phyloP scores from a whole-genome alignment of 2,113 vertebrate genomes.

The Sorex fumeus region DNA sequence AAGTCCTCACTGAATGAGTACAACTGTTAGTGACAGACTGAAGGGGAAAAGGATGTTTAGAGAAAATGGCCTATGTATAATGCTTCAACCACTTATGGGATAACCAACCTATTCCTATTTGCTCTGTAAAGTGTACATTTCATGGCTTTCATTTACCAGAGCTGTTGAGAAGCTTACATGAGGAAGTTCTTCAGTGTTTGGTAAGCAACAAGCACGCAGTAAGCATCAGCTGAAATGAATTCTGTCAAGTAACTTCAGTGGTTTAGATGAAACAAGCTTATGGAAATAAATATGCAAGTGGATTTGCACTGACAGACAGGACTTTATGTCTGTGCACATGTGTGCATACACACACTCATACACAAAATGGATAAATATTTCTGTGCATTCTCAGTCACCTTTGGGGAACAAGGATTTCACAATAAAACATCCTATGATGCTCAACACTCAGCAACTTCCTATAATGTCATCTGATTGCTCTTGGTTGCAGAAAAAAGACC shows the following conservation, averaged over 20 bases:
- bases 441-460: too few relatives aligned
- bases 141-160: neutral
- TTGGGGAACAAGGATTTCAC: neutral
- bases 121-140: neutral
- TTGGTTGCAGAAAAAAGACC: neutral
- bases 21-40: neutral
- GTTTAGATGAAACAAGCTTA: neutral
- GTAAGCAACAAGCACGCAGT: neutral
- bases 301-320: neutral
- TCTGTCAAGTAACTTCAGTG: neutral
- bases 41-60: neutral
- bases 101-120: neutral
- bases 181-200: neutral
- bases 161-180: neutral
- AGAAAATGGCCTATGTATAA: neutral
- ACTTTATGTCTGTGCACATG: neutral
- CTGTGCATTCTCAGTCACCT: neutral
- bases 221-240: neutral
- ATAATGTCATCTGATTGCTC: neutral
- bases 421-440: neutral
- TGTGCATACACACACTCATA: neutral
- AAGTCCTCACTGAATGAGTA: neutral
- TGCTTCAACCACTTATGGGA: neutral
- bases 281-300: fast-evolving
- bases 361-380: neutral